phyloP scores from a whole-genome alignment of 2,888 invertebrate genomes.

The Eubasilissa splendida region DNA sequence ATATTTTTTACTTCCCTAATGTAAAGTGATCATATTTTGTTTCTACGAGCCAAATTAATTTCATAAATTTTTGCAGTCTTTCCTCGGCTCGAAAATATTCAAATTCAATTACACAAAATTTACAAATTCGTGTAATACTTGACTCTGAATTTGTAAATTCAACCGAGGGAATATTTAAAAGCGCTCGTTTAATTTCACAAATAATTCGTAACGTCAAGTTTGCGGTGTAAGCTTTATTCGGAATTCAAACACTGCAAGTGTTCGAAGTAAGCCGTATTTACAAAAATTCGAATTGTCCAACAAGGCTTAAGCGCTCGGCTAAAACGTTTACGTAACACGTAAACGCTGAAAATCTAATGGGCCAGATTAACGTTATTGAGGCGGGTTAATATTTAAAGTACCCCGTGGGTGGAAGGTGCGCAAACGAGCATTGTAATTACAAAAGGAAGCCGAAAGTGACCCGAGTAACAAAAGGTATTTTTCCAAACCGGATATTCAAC shows the following conservation, averaged over 20 bases:
- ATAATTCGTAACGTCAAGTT: no score
- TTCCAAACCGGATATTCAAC: no score
- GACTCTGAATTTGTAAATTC: no score
- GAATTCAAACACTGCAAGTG: slow-evolving; percentile 13
- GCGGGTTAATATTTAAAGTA: slow-evolving; percentile 32
- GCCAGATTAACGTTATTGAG: slow-evolving; percentile 28
- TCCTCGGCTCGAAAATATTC: no score
- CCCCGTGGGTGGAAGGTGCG: background rate
- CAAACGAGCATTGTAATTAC: slow-evolving; percentile 17
- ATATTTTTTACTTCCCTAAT: no score
- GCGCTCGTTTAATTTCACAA: no score
- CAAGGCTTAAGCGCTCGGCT: background rate
- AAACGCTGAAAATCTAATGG: slow-evolving; percentile 22
- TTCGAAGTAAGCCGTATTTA: slow-evolving; percentile 25
- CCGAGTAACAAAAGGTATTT: background rate
- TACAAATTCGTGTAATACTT: no score
- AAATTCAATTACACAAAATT: no score
- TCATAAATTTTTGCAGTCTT: no score
- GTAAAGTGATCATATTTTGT: no score
- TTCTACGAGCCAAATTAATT: no score
- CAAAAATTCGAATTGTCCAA: slow-evolving; percentile 15
- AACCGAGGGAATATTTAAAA: no score
- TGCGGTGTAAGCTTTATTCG: background rate
- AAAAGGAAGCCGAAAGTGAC: background rate
- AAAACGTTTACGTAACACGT: slow-evolving; percentile 13